Evolutionary conservation across 2,888 invertebrate genomes (phyloP).

Genomic region (Tachina fera): DNA sequence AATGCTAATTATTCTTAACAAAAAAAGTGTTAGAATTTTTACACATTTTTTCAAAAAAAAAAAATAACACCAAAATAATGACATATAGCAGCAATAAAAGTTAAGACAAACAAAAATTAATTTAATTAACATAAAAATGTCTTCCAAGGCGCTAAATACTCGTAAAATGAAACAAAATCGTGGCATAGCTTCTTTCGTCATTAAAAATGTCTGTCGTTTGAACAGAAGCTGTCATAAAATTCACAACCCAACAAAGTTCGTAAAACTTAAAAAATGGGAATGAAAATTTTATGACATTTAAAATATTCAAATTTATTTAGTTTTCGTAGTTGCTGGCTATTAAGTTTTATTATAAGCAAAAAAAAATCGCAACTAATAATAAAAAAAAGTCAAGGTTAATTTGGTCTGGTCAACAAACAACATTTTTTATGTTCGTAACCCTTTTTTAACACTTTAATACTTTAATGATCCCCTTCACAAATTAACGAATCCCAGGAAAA

Average conservation of each 20-base stretch:
- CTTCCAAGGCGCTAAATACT: neutral
- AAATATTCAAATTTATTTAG: conserved; percentile 2
- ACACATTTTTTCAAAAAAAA: neutral
- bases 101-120: neutral
- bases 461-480: conserved; percentile 25
- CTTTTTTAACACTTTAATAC: conserved; percentile 20
- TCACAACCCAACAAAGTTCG: neutral
- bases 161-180: neutral
- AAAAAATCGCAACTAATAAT: conserved; percentile 48
- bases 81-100: conserved; percentile 7
- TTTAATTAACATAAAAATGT: neutral
- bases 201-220: neutral
- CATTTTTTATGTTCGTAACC: conserved; percentile 17
- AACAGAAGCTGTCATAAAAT: neutral
- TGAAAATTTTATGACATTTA: neutral
- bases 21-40: neutral
- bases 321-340: conserved; percentile 8
- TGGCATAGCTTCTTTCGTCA: neutral
- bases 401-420: too few relatives aligned
- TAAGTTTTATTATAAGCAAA: neutral
- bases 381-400: conserved; percentile 54
- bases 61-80: neutral
- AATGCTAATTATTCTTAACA: neutral
- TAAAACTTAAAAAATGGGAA: neutral
- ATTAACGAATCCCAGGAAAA: conserved; percentile 34